Percentiles rank a stretch among this genome's conserved stretches.
Evolutionary conservation across 2,888 invertebrate species (phyloP).

Genomic region (Lithophane socia): DNA sequence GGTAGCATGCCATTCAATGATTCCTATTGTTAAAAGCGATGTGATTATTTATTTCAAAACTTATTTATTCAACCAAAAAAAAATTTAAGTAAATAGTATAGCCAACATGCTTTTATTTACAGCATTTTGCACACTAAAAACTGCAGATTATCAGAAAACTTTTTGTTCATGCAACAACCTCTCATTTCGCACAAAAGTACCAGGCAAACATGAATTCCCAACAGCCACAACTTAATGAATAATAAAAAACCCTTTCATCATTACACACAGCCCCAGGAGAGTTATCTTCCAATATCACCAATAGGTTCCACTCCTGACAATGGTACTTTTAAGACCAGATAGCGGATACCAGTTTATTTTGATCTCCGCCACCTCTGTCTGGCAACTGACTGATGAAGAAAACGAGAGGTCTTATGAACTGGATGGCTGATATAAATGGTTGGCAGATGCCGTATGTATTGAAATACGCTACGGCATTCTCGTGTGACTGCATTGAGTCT

Average conservation of each 20-base stretch:
- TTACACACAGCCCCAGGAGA: conserved; percentile 61
- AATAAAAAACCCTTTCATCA: conserved; percentile 56
- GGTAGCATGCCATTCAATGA: not conserved
- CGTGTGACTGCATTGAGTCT: conserved; percentile 68
- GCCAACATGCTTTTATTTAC: not conserved
- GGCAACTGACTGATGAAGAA: conserved; percentile 33
- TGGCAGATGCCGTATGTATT: conserved; percentile 75
- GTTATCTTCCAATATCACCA: conserved; percentile 76
- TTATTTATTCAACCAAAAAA: not conserved
- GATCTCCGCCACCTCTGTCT: conserved; percentile 43
- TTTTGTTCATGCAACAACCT: not conserved
- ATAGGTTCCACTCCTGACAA: conserved; percentile 70
- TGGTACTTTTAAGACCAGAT: conserved; percentile 61
- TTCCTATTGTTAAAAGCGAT: not conserved
- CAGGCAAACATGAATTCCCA: conserved; percentile 40
- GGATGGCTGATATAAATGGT: conserved; percentile 73
- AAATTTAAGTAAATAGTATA: not conserved
- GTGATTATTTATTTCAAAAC: not conserved
- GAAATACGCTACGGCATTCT: conserved; percentile 76
- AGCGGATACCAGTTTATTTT: conserved; percentile 46
- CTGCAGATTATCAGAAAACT: not conserved
- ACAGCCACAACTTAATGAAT: conserved; percentile 28
- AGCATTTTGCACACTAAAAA: not conserved
- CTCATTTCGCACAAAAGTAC: conserved; percentile 19
- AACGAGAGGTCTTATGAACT: conserved; percentile 48